Percentiles rank a stretch among this genome's conserved stretches.
Conservation (phyloP, 92 coral and sea anemone genomes). For the Virgularia gustaviana region DNA sequence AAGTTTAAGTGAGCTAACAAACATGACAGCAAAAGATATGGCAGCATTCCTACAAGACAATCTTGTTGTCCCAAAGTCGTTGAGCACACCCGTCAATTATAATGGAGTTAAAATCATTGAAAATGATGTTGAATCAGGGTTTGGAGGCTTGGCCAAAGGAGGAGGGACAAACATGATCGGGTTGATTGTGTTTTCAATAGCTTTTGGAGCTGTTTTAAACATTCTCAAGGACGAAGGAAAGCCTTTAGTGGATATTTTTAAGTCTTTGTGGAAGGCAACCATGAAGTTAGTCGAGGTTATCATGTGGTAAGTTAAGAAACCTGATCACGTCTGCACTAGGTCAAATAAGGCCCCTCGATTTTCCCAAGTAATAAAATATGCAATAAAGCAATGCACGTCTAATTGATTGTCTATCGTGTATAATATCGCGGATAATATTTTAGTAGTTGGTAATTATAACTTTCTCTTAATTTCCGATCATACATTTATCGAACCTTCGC, state of each 20-base stretch:
- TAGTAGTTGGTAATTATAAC: no score
- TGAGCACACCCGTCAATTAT: background rate
- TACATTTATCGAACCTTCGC: background rate
- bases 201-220: background rate
- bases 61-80: background rate
- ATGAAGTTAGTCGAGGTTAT: conserved; percentile 1
- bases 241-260: background rate
- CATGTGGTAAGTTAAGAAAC: conserved; percentile 8
- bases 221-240: background rate
- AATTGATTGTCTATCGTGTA: background rate
- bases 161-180: conserved; percentile 5
- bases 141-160: background rate
- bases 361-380: no score
- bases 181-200: conserved; percentile 7
- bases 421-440: no score
- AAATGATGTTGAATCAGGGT: background rate
- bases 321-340: no score
- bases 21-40: background rate
- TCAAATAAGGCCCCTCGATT: no score
- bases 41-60: background rate
- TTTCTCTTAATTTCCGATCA: background rate
- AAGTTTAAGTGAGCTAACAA: background rate
- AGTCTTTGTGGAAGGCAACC: background rate
- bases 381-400: no score
- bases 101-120: background rate